Evolutionary conservation across 2,797 vertebrate species (phyloP).

Genomic region (Hylomyscus alleni): DNA sequence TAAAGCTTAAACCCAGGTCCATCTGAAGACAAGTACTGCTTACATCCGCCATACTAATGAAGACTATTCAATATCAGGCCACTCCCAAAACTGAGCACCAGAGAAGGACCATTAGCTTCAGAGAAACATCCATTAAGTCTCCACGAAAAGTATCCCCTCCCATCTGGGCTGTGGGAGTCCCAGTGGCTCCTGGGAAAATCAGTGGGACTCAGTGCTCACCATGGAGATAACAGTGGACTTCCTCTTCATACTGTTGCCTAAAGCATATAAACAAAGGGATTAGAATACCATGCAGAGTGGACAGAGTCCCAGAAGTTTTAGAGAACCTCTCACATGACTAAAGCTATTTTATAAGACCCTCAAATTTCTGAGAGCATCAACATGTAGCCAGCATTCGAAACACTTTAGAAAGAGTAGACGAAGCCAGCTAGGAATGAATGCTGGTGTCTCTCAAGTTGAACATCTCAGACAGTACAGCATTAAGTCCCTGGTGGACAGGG

Average conservation of each 20-base stretch:
- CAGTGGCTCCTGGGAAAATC: neutral
- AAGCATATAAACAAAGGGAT: neutral
- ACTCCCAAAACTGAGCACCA: neutral
- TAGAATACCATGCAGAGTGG: accelerated
- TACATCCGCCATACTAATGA: too few relatives aligned
- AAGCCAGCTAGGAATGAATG: neutral
- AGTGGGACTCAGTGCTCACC: neutral
- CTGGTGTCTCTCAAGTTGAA: neutral
- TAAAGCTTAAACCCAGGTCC: neutral
- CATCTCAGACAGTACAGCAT: neutral
- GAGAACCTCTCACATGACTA: neutral
- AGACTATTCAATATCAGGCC: too few relatives aligned
- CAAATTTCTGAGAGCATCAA: neutral
- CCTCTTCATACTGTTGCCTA: neutral
- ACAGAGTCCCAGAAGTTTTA: neutral
- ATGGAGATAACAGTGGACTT: neutral
- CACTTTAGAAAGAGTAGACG: neutral
- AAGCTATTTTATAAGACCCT: neutral
- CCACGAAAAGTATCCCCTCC: neutral
- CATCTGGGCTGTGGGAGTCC: neutral
- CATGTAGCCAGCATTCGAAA: neutral
- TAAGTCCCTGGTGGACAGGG: too few relatives aligned
- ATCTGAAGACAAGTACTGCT: neutral
- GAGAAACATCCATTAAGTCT: neutral
- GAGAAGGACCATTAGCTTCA: neutral